Base-by-base conservation (phyloP, 2,113 vertebrate species). In the Alectura lathami region DNA sequence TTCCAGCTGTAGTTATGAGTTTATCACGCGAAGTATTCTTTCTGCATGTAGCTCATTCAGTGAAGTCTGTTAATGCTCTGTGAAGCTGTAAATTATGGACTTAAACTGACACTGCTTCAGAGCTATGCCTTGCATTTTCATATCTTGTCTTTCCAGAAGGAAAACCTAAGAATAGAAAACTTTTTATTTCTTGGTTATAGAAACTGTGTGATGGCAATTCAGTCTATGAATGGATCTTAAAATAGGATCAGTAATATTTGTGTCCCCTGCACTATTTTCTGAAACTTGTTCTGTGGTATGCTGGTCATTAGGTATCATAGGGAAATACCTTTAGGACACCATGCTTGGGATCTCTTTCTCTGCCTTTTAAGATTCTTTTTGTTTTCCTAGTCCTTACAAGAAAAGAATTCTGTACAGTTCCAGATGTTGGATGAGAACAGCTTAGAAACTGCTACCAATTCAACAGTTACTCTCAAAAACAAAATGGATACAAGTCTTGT, bases 381-480 rank as follows among this genome's bases (percentile, higher is more conserved):
- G 63, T 60, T 57, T 89, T 59, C 16, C 94, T 91, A 97, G 96
- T 45, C 68, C 59, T 83, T 96, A 93, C 14, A 96, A 47, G 90
- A 82, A 85, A 88, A 76, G 62, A 56, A 29, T 13, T 80, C 66
- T 42, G 88, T 77, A 45, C 81, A 94, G 15, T 54, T 93, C 76
- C 76, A 96, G 83, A 15, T 94, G n/a, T 80, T 86, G 43, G 93
- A 94, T 88, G 97, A 98, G 56, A 95, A 97, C 69, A 97, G 83
- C 89, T 97, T 83, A 89, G 97, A 97, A 92, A 74, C n/a, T 9
- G 45, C 67, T 93, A 94, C 91, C 17, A 94, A 82, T 94, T 97
- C 97, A 86, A 91, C 86, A 56, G 0, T 97, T 83, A 98, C 97
- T 7, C 78, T 98, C 74, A 98, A 97, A 94, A 94, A 66, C 70